These are phyloP conservation scores for Oryzias melastigma DNA, from an alignment of 2,113 vertebrate genomes.

Conservation along the genomic window DNA sequence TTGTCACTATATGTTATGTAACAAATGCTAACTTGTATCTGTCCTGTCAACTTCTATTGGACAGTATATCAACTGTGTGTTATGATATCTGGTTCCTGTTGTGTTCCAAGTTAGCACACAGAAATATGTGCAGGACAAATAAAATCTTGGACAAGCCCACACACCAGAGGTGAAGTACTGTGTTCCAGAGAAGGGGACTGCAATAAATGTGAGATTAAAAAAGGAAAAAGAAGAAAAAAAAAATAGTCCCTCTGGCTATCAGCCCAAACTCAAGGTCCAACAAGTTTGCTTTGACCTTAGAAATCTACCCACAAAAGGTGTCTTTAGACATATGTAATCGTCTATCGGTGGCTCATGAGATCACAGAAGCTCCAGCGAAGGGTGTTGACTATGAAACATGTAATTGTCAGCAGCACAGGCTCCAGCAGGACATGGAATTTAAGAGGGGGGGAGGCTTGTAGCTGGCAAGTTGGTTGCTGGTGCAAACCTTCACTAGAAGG, in stretches of 20 bases:
- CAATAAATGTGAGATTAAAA: slow-evolving; percentile 30
- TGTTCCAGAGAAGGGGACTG: slow-evolving; percentile 35
- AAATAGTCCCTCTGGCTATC: slow-evolving; percentile 60
- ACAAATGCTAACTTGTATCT: too few relatives aligned
- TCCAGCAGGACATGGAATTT: slow-evolving; percentile 75
- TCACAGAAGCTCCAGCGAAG: slow-evolving; percentile 15
- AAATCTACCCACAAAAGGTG: not conserved
- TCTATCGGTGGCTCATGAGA: slow-evolving; percentile 5
- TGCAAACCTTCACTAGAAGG: slow-evolving; percentile 46
- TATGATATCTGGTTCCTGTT: slow-evolving; percentile 11
- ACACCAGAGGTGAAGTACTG: slow-evolving; percentile 15
- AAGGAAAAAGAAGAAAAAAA: not conserved
- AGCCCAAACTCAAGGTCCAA: not conserved
- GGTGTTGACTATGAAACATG: slow-evolving; percentile 44
- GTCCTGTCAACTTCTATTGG: too few relatives aligned
- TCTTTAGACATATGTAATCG: not conserved
- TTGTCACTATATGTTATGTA: too few relatives aligned
- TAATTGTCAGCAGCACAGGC: slow-evolving; percentile 67
- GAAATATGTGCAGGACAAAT: slow-evolving; percentile 52
- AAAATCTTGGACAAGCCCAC: slow-evolving; percentile 37
- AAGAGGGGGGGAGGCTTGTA: slow-evolving; percentile 44
- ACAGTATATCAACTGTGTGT: slow-evolving; percentile 1
- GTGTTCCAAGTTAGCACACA: slow-evolving; percentile 30
- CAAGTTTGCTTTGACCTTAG: not conserved
- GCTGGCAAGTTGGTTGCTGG: slow-evolving; percentile 44